These are phyloP conservation scores for Cheumatopsyche charites DNA, from an alignment of 1,140 invertebrate species.

Conservation along the genomic window DNA sequence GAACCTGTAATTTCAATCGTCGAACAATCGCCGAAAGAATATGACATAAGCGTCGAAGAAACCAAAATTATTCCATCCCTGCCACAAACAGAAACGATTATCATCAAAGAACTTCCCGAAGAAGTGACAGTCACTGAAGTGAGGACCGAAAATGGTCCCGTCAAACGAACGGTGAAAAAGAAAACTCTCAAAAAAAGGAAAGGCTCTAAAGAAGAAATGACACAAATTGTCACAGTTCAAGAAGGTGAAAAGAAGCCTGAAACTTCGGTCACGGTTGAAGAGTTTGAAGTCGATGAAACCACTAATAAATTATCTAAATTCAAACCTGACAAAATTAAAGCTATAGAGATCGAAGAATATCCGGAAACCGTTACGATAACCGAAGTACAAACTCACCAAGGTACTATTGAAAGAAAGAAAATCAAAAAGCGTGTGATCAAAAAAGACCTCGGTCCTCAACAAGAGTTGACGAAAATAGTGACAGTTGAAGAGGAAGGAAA, in stretches of 20 bases:
- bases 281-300: slow-evolving; percentile 31
- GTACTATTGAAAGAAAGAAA: slow-evolving; percentile 47
- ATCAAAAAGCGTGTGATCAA: slow-evolving; percentile 51
- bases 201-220: slow-evolving; percentile 50
- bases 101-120: slow-evolving; percentile 47
- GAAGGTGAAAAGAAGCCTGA: slow-evolving; percentile 42
- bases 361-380: slow-evolving; percentile 54
- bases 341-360: slow-evolving; percentile 51
- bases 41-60: slow-evolving; percentile 23
- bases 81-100: background rate
- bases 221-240: slow-evolving; percentile 51
- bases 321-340: slow-evolving; percentile 36
- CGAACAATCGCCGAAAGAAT: slow-evolving; percentile 44
- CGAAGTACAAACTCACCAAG: slow-evolving; percentile 52
- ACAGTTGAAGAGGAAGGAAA: slow-evolving; percentile 52
- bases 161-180: slow-evolving; percentile 51
- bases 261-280: slow-evolving; percentile 9
- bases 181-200: slow-evolving; percentile 42
- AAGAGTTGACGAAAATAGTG: slow-evolving; percentile 52
- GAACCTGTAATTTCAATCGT: slow-evolving; percentile 42
- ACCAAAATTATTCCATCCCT: slow-evolving; percentile 28
- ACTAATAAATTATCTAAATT: slow-evolving; percentile 14
- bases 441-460: slow-evolving; percentile 51
- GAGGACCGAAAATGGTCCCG: slow-evolving; percentile 51
- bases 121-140: slow-evolving; percentile 50